A percentile compares a stretch with the other conserved stretches of the same genome.
Evolutionary conservation across 2,113 vertebrate genomes (phyloP).

Genomic region (Apteryx owenii): DNA sequence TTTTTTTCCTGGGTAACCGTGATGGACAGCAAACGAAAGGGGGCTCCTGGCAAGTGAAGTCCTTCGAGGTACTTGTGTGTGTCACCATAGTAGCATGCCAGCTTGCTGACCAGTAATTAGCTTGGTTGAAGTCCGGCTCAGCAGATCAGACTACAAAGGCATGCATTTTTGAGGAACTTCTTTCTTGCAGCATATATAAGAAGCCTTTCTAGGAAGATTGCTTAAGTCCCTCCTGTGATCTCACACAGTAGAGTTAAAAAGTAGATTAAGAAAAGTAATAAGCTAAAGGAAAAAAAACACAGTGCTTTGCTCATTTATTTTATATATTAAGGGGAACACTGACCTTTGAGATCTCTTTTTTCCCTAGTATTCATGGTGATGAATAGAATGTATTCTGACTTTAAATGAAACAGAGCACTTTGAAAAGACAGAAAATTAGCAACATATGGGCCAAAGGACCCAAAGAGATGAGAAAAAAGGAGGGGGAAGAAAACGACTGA

Average conservation of each 20-base stretch:
- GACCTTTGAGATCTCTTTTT: constrained; percentile 64
- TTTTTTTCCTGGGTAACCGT: not conserved
- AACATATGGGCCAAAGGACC: constrained; percentile 73
- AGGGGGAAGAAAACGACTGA: constrained; percentile 33
- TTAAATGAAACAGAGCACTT: constrained; percentile 72
- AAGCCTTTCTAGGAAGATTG: constrained; percentile 43
- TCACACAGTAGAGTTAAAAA: constrained; percentile 65
- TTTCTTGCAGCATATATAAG: constrained; percentile 47
- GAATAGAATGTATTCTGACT: constrained; percentile 74
- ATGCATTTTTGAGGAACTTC: constrained; percentile 36
- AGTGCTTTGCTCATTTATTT: constrained; percentile 57
- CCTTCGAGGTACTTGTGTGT: not conserved
- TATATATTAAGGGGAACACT: constrained; percentile 62
- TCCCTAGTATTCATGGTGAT: constrained; percentile 51
- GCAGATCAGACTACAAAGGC: constrained; percentile 54
- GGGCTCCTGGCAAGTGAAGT: not conserved
- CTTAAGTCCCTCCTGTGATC: constrained; percentile 58
- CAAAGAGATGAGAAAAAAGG: constrained; percentile 61
- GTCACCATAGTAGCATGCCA: not conserved
- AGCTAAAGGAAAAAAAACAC: not conserved
- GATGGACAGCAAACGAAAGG: not conserved
- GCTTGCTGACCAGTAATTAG: constrained; percentile 60
- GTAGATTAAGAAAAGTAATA: constrained; percentile 66
- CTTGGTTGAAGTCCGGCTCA: constrained; percentile 5
- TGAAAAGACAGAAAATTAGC: constrained; percentile 81